Conservation (phyloP, 2,113 vertebrate genomes). For the Thunnus thynnus region DNA sequence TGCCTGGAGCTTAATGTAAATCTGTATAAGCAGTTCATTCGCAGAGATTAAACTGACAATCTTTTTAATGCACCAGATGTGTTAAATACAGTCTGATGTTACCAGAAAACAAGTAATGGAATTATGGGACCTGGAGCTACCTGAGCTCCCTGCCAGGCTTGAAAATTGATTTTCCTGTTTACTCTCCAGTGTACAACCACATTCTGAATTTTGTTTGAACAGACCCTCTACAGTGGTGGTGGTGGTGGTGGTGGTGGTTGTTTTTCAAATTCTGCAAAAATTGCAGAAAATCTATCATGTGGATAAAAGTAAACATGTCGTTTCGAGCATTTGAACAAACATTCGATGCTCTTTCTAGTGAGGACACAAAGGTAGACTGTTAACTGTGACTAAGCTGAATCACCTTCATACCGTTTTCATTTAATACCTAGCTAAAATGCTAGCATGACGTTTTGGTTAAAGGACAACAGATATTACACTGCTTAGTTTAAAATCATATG, state of each 20-base stretch:
- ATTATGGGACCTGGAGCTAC: background rate
- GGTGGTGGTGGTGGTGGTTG: background rate
- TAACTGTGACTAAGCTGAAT: conserved; percentile 1
- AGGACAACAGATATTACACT: conserved; percentile 9
- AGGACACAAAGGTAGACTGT: background rate
- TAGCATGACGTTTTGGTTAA: conserved; percentile 33
- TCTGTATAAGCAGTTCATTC: conserved; percentile 13
- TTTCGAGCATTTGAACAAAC: background rate
- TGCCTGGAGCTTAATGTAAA: conserved; percentile 10
- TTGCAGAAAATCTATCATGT: no score
- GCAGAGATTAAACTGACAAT: conserved; percentile 29
- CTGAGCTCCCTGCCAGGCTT: background rate
- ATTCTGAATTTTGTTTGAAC: conserved; percentile 1
- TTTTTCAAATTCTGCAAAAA: background rate
- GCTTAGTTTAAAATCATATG: conserved; percentile 17
- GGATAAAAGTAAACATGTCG: background rate
- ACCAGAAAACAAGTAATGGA: background rate
- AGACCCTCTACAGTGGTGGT: background rate
- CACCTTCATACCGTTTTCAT: background rate
- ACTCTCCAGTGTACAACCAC: background rate
- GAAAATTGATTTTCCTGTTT: background rate
- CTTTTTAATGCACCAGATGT: conserved; percentile 25
- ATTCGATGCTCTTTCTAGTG: background rate
- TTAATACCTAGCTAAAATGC: background rate
- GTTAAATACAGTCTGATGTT: conserved; percentile 9